Evolutionary conservation across 1,140 invertebrate species (phyloP).

Genomic region (Lepidotrigona ventralis): DNA sequence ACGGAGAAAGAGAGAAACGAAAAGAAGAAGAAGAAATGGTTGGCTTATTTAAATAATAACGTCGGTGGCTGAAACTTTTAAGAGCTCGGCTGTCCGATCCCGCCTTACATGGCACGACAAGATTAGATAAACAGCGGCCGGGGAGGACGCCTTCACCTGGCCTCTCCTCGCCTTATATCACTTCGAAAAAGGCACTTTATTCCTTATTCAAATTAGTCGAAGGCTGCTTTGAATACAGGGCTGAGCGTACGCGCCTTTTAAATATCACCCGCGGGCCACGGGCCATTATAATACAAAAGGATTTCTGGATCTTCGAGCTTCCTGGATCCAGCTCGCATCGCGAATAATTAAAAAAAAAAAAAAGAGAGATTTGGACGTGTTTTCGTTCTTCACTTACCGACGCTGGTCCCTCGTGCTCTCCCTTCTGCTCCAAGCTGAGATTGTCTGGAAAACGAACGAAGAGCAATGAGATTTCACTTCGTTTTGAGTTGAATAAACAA

Average conservation of each 20-base stretch:
- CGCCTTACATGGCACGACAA: constrained; percentile 69
- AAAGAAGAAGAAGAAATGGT: not conserved
- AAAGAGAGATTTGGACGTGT: not conserved
- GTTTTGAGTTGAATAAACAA: too few species aligned
- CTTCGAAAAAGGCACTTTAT: constrained; percentile 72
- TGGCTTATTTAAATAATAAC: constrained; percentile 69
- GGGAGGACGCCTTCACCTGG: constrained; percentile 46
- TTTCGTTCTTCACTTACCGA: not conserved
- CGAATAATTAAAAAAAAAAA: constrained; percentile 16
- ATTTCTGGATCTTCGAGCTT: constrained; percentile 52
- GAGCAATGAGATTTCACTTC: too few species aligned
- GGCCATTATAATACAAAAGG: constrained; percentile 72
- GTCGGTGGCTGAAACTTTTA: constrained; percentile 66
- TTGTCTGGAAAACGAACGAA: too few species aligned
- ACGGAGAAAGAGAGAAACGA: too few species aligned
- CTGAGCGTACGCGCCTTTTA: constrained; percentile 54
- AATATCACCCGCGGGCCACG: constrained; percentile 53
- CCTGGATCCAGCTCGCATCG: not conserved
- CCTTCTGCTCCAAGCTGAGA: too few species aligned
- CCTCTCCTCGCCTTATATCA: constrained; percentile 61
- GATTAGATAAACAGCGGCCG: constrained; percentile 67
- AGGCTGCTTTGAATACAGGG: constrained; percentile 70
- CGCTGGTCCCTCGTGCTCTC: not conserved
- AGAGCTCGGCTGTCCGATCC: constrained; percentile 65
- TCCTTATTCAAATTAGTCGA: constrained; percentile 73